Percentiles rank a stretch among this genome's conserved stretches.
Conservation (phyloP, 2,888 invertebrate genomes). For the Strigamia maritima region DNA sequence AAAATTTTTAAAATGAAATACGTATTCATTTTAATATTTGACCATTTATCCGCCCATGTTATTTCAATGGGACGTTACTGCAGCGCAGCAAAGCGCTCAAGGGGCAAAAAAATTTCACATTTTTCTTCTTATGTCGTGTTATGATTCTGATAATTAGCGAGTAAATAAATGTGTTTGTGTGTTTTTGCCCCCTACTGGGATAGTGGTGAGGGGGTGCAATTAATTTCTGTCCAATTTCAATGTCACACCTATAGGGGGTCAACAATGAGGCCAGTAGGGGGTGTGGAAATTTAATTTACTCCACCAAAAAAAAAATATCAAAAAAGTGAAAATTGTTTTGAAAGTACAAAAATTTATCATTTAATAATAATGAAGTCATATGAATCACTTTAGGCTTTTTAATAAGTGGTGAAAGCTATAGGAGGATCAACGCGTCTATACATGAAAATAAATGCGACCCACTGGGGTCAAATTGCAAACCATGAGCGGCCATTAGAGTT, state of each 20-base stretch:
- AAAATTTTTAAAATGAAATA: too few species aligned
- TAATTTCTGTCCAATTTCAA: conserved; percentile 22
- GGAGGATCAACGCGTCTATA: background rate
- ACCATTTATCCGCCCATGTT: too few species aligned
- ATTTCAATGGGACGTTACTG: too few species aligned
- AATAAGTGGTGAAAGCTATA: too few species aligned
- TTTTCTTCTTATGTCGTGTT: background rate
- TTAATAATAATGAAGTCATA: too few species aligned
- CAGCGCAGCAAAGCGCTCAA: too few species aligned
- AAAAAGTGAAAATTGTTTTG: background rate
- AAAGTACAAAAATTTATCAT: background rate
- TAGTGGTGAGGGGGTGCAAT: background rate
- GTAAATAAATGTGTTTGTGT: background rate
- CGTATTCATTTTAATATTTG: too few species aligned
- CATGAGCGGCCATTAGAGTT: background rate
- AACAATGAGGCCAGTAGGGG: background rate
- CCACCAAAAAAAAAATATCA: background rate
- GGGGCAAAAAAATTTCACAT: too few species aligned
- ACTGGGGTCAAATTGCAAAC: background rate
- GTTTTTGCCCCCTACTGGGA: background rate
- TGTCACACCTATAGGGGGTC: conserved; percentile 17
- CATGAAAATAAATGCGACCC: background rate
- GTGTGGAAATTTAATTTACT: conserved; percentile 3
- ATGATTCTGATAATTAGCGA: background rate
- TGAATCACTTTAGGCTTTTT: too few species aligned